phyloP scores from a whole-genome alignment of 2,113 vertebrate genomes.

The Eulemur macaco region DNA sequence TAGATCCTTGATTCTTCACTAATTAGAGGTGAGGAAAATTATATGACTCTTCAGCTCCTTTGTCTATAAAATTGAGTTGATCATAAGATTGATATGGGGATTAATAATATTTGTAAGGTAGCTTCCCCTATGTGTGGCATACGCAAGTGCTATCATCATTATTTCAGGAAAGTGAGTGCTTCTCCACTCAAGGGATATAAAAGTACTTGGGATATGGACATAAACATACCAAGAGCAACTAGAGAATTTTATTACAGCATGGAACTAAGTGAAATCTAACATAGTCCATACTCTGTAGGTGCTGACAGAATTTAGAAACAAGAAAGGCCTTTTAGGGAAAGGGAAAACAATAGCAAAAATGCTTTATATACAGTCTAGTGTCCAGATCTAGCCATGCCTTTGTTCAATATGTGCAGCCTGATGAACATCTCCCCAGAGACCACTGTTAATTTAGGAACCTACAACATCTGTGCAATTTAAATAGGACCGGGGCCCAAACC shows the following conservation, averaged over 20 bases:
- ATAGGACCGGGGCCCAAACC: conserved; percentile 12
- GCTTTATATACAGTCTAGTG: not conserved
- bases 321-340: not conserved
- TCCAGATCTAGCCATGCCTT: not conserved
- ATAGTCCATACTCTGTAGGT: not conserved
- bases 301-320: not conserved
- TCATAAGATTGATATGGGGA: not conserved
- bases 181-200: not conserved
- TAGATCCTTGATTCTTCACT: not conserved
- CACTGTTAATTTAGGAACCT: conserved; percentile 32
- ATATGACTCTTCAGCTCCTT: not conserved
- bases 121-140: not conserved
- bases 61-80: not conserved
- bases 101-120: not conserved
- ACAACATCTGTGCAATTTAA: conserved; percentile 45
- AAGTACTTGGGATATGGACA: not conserved
- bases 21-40: not conserved
- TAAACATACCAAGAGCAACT: not conserved
- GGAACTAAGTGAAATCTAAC: not conserved
- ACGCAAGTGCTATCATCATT: not conserved
- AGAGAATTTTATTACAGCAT: not conserved
- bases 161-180: not conserved
- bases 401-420: not conserved
- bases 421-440: conserved; percentile 29
- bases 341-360: not conserved